A percentile compares a stretch with the other conserved stretches of the same genome.
phyloP scores from a whole-genome alignment of 2,113 vertebrate species.

The Eptatretus burgeri region DNA sequence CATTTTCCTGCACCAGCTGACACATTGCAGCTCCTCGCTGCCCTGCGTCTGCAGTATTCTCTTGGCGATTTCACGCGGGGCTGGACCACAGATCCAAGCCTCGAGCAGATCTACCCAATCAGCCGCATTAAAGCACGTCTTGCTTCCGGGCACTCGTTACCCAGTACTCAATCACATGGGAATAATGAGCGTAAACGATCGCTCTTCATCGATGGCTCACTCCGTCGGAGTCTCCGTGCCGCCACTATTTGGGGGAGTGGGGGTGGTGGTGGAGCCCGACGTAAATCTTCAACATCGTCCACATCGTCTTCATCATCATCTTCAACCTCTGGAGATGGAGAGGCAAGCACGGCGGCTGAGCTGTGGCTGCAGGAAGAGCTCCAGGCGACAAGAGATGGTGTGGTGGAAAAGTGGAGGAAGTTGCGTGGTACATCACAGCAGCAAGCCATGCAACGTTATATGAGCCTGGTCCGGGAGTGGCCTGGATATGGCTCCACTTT shows the following conservation, averaged over 20 bases:
- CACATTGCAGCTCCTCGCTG: constrained; percentile 64
- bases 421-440: constrained; percentile 59
- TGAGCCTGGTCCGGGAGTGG: constrained; percentile 71
- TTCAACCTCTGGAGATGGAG: constrained; percentile 9
- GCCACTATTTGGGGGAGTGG: constrained; percentile 19
- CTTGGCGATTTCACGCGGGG: constrained; percentile 27
- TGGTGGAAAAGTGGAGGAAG: constrained; percentile 75
- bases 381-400: constrained; percentile 26
- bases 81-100: constrained; percentile 7
- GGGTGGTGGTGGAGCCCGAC: constrained; percentile 1
- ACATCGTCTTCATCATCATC: not conserved
- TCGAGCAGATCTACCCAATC: constrained; percentile 55
- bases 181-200: constrained; percentile 37
- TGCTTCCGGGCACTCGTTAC: constrained; percentile 17
- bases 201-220: constrained; percentile 70
- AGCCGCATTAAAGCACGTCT: constrained; percentile 43
- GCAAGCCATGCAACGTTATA: constrained; percentile 70
- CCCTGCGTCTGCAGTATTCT: constrained; percentile 58
- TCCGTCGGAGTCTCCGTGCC: constrained; percentile 57
- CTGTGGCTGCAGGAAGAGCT: constrained; percentile 66
- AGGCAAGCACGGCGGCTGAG: constrained; percentile 46
- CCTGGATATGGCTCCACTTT: constrained; percentile 71
- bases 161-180: not conserved
- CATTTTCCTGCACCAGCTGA: constrained; percentile 78
- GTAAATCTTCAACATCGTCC: not conserved